A percentile compares a stretch with the other conserved stretches of the same genome.
These are phyloP conservation scores for Drosophila nikananu DNA, from an alignment of 1,140 invertebrate species.

Conservation along the genomic window DNA sequence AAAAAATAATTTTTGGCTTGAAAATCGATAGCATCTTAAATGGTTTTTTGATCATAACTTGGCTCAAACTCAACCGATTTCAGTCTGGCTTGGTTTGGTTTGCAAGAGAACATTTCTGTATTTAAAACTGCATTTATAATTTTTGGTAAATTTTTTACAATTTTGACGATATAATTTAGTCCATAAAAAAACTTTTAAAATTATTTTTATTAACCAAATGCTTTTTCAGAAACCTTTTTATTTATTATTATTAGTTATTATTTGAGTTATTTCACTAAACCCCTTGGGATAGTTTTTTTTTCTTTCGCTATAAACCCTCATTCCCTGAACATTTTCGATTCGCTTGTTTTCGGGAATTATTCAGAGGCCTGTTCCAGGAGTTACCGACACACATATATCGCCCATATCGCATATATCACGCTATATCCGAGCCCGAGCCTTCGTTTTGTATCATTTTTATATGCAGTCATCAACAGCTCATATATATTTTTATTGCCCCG, in stretches of 20 bases:
- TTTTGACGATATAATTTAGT: no score
- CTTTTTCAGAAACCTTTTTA: neutral
- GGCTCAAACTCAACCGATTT: no score
- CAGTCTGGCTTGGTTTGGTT: no score
- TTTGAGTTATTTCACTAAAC: neutral
- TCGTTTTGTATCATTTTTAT: conserved; percentile 75
- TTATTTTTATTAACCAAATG: neutral
- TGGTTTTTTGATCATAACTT: no score
- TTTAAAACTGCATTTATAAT: no score
- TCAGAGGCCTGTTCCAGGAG: conserved; percentile 6
- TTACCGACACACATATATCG: conserved; percentile 27
- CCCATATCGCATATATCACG: conserved; percentile 11
- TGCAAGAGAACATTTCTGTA: no score
- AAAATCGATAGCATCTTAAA: no score
- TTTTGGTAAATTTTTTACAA: no score
- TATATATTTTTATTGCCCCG: conserved; percentile 82
- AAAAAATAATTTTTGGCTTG: no score
- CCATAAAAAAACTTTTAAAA: neutral
- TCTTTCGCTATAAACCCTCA: neutral
- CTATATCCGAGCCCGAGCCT: conserved; percentile 20
- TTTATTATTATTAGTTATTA: neutral
- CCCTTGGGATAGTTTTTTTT: neutral
- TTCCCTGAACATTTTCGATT: conserved; percentile 4
- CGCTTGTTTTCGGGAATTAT: conserved; percentile 2
- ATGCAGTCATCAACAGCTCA: conserved; percentile 82